phyloP scores from a whole-genome alignment of 2,888 invertebrate genomes.

The Eumacrocentrus americanus region DNA sequence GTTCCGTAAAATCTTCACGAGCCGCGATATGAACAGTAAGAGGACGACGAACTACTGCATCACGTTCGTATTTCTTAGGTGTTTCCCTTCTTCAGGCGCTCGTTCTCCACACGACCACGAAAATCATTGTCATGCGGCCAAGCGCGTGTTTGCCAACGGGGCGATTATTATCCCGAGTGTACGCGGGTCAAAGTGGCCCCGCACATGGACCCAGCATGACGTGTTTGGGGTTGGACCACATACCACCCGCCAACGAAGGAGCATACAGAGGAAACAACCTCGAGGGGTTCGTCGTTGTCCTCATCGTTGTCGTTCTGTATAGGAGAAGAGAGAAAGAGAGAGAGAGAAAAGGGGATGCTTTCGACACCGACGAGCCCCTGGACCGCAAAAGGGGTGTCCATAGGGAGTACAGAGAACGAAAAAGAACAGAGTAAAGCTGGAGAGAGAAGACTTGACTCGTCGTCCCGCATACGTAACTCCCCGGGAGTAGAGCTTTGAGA shows the following conservation, averaged over 20 bases:
- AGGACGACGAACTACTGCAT: neutral
- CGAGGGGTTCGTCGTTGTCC: no score
- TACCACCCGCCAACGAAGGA: neutral
- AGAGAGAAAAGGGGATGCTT: neutral
- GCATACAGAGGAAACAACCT: no score
- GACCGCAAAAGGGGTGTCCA: neutral
- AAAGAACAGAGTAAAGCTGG: neutral
- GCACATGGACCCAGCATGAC: conserved; percentile 11
- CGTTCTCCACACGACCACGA: neutral
- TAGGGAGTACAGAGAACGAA: neutral
- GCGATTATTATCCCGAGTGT: conserved; percentile 43
- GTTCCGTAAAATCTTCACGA: neutral
- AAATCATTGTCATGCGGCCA: conserved; percentile 31
- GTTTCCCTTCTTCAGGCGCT: neutral
- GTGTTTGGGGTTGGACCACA: conserved; percentile 2
- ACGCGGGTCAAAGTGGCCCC: conserved; percentile 24
- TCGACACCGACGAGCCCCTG: no score
- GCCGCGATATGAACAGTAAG: neutral
- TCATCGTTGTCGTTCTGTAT: neutral
- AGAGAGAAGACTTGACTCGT: conserved; percentile 24
- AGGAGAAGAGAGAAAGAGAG: neutral
- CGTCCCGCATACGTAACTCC: conserved; percentile 46
- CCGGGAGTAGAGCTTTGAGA: conserved; percentile 30
- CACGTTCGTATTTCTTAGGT: conserved; percentile 32
- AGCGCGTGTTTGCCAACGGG: conserved; percentile 9